A percentile compares a stretch with the other conserved stretches of the same genome.
phyloP scores from a whole-genome alignment of 2,797 vertebrate genomes.

The Cyclura pinguis region DNA sequence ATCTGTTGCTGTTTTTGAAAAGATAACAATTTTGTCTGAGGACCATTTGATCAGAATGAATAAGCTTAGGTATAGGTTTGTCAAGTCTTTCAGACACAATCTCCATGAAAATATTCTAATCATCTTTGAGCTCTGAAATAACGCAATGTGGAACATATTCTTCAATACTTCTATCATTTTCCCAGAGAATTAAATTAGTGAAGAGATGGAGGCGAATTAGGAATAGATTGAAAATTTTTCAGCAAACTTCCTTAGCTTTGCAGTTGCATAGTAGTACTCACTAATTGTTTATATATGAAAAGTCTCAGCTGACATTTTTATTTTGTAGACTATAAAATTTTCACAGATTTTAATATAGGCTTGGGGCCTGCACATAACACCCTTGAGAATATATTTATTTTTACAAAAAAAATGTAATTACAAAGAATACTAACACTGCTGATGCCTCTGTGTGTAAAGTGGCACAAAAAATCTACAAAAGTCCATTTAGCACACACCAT shows the following conservation, averaged over 20 bases:
- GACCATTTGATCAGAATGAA: constrained; percentile 45
- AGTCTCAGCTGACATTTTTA: not conserved
- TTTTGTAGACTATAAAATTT: not conserved
- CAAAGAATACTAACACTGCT: no score
- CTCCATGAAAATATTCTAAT: constrained; percentile 31
- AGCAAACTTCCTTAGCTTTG: not conserved
- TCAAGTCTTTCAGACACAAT: constrained; percentile 23
- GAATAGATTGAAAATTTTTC: not conserved
- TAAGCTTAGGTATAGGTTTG: constrained; percentile 30
- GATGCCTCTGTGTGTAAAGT: not conserved
- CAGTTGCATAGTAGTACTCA: not conserved
- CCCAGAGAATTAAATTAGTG: constrained; percentile 26
- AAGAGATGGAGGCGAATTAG: constrained; percentile 1
- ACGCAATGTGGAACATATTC: not conserved
- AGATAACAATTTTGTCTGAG: constrained; percentile 26
- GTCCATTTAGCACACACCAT: not conserved
- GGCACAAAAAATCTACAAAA: not conserved
- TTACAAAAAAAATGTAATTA: not conserved
- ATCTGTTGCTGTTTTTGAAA: constrained; percentile 27
- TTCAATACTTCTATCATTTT: constrained; percentile 8
- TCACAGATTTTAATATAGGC: not conserved
- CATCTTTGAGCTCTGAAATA: constrained; percentile 20
- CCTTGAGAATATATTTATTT: not conserved
- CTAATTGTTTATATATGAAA: no score
- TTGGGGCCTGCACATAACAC: not conserved